Percentiles rank a stretch among this genome's conserved stretches.
These are phyloP conservation scores for Potamilus streckersoni DNA, from an alignment of 1,140 invertebrate genomes.

Conservation along the genomic window DNA sequence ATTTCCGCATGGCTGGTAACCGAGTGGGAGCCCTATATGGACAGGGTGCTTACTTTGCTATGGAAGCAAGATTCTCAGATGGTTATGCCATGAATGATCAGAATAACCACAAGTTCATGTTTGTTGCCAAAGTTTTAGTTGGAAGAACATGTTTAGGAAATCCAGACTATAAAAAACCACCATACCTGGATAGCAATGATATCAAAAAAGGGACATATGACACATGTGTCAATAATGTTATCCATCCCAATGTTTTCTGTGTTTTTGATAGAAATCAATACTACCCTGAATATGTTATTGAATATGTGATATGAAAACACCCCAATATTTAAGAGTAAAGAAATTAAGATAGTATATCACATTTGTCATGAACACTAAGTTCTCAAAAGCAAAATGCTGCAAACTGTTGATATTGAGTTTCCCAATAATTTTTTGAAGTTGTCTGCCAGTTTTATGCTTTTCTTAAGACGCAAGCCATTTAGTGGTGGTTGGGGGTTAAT, in stretches of 20 bases:
- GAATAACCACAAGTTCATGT: constrained; percentile 31
- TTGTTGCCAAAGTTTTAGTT: constrained; percentile 37
- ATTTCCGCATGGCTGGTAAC: constrained; percentile 33
- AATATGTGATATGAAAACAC: constrained; percentile 26
- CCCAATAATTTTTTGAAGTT: no score
- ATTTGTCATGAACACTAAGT: no score
- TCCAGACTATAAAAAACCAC: constrained; percentile 27
- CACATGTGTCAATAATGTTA: constrained; percentile 41
- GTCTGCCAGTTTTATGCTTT: no score
- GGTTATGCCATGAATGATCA: constrained; percentile 29
- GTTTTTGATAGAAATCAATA: constrained; percentile 49
- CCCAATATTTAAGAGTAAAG: no score
- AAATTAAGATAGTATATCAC: no score
- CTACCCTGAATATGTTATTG: constrained; percentile 54
- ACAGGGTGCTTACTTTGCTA: constrained; percentile 43
- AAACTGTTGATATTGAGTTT: no score
- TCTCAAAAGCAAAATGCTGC: no score
- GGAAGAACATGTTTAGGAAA: constrained; percentile 28
- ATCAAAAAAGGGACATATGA: constrained; percentile 36
- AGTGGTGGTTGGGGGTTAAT: no score
- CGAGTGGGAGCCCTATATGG: constrained; percentile 41
- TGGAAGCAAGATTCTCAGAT: constrained; percentile 39
- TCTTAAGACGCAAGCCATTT: no score
- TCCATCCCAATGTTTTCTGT: constrained; percentile 43
- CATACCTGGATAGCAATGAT: constrained; percentile 19